Percentiles rank a stretch among this genome's conserved stretches.
These are phyloP conservation scores for Drosophila bipectinata DNA, from an alignment of 1,140 invertebrate genomes.

Conservation along the genomic window DNA sequence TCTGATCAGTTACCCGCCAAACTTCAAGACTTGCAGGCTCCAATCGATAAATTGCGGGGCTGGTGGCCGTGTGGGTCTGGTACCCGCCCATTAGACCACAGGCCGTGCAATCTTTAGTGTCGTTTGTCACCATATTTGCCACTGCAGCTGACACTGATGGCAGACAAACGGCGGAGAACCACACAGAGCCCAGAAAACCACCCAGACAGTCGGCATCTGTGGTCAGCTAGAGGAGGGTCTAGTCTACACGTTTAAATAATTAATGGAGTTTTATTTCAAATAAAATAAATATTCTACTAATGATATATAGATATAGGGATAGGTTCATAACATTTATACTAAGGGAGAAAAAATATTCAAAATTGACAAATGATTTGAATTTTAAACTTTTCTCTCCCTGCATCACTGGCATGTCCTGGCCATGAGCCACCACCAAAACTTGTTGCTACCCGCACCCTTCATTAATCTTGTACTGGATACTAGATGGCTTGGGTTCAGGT, in stretches of 20 bases:
- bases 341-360: neutral
- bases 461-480: conserved; percentile 35
- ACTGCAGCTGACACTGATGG: conserved; percentile 45
- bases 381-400: conserved; percentile 11
- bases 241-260: conserved; percentile 15
- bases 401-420: neutral
- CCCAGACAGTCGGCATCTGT: conserved; percentile 36
- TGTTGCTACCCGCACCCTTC: conserved; percentile 42
- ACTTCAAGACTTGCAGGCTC: conserved; percentile 12
- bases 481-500: neutral
- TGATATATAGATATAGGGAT: neutral
- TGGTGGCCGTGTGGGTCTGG: neutral
- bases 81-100: conserved; percentile 29
- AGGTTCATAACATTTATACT: too few relatives aligned
- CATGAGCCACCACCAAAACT: conserved; percentile 26
- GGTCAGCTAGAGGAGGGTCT: conserved; percentile 17
- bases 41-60: conserved; percentile 22
- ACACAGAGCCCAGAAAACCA: conserved; percentile 15
- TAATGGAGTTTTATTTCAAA: neutral
- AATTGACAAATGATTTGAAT: neutral
- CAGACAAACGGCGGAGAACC: conserved; percentile 8
- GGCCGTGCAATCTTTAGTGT: conserved; percentile 48
- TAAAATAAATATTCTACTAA: neutral
- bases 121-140: conserved; percentile 58
- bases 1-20: conserved; percentile 32